These are phyloP conservation scores for Protosalanx chinensis DNA, from an alignment of 2,797 vertebrate species.

Conservation along the genomic window DNA sequence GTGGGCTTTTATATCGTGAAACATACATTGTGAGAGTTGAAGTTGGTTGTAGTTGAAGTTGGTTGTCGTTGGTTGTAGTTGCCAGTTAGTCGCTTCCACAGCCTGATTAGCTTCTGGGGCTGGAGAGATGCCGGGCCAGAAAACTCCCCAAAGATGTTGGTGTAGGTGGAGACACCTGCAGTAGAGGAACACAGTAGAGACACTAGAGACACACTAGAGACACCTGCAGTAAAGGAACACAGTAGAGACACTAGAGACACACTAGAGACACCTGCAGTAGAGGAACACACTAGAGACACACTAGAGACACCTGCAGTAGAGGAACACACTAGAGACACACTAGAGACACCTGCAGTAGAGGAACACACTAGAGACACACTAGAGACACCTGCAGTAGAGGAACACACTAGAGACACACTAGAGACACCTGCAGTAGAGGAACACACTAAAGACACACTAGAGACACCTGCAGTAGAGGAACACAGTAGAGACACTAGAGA, in stretches of 20 bases:
- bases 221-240: slow-evolving; percentile 3
- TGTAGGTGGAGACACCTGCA: slow-evolving; percentile 74
- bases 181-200: slow-evolving; percentile 38
- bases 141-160: slow-evolving; percentile 81
- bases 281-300: too few relatives aligned
- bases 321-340: too few relatives aligned
- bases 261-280: too few relatives aligned
- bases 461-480: slow-evolving; percentile 71
- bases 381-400: too few relatives aligned
- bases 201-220: slow-evolving; percentile 22
- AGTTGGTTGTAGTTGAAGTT: not conserved
- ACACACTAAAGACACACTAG: slow-evolving; percentile 18
- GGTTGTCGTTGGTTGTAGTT: not conserved
- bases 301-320: too few relatives aligned
- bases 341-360: too few relatives aligned
- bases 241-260: too few relatives aligned
- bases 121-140: slow-evolving; percentile 79
- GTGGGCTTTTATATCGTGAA: too few relatives aligned
- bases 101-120: slow-evolving; percentile 81
- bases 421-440: too few relatives aligned
- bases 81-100: slow-evolving; percentile 27
- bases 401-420: too few relatives aligned
- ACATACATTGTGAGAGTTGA: too few relatives aligned
- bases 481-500: slow-evolving; percentile 4
- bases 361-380: too few relatives aligned